A percentile compares a stretch with the other conserved stretches of the same genome.
Evolutionary conservation across 2,113 vertebrate species (phyloP).

Genomic region (Poeciliopsis retropinna): DNA sequence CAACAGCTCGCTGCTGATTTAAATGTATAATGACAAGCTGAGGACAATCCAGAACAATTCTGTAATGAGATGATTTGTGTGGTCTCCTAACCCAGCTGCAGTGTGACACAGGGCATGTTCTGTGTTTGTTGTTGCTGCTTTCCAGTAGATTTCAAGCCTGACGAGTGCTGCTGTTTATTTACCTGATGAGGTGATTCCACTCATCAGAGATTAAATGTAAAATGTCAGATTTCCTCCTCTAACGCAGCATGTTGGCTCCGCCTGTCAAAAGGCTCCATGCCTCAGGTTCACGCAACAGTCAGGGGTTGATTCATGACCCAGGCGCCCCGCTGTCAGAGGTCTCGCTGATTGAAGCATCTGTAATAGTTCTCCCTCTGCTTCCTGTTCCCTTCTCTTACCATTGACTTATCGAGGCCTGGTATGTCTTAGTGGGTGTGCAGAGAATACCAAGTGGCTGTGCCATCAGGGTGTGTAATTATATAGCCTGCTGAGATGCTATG

Average conservation of each 20-base stretch:
- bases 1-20: constrained; percentile 9
- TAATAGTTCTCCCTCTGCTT: constrained; percentile 24
- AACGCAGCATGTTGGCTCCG: constrained; percentile 3
- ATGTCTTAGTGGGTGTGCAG: constrained; percentile 71
- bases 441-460: constrained; percentile 76
- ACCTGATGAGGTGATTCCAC: neutral
- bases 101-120: neutral
- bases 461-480: constrained; percentile 73
- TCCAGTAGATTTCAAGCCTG: constrained; percentile 1
- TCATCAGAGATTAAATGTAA: neutral
- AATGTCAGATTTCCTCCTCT: neutral
- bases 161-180: neutral
- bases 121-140: constrained; percentile 7
- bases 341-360: constrained; percentile 30
- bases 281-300: constrained; percentile 14
- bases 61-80: constrained; percentile 3
- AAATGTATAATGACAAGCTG: constrained; percentile 25
- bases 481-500: constrained; percentile 58
- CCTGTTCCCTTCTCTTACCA: constrained; percentile 32
- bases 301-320: constrained; percentile 33
- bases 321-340: constrained; percentile 22
- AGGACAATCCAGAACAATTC: constrained; percentile 7
- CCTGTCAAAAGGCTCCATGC: constrained; percentile 1
- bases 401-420: constrained; percentile 62
- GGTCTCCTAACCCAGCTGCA: neutral